These are phyloP conservation scores for Nautilus pompilius DNA, from an alignment of 1,140 invertebrate species.

Conservation along the genomic window DNA sequence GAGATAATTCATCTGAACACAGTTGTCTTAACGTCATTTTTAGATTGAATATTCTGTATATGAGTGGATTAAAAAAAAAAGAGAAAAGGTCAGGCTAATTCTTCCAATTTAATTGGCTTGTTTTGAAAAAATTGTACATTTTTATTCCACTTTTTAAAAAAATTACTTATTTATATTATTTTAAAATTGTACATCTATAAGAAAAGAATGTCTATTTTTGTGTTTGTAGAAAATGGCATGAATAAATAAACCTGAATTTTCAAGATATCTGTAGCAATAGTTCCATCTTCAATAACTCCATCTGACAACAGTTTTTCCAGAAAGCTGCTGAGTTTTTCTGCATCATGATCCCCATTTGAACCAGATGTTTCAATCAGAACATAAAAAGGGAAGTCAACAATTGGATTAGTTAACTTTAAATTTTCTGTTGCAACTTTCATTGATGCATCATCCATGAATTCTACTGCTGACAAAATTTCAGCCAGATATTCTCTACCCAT, in stretches of 20 bases:
- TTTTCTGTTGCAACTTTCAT: conserved; percentile 63
- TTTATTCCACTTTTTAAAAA: no score
- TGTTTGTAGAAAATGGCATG: no score
- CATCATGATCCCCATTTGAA: conserved; percentile 76
- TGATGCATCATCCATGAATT: conserved; percentile 80
- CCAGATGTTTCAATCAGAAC: conserved; percentile 86
- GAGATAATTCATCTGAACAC: no score
- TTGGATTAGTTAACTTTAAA: conserved; percentile 63
- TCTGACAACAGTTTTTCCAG: conserved; percentile 70
- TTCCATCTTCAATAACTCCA: conserved; percentile 77
- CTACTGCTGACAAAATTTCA: conserved; percentile 91
- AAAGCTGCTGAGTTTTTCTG: conserved; percentile 80
- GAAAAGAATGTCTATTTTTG: no score
- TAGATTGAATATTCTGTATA: no score
- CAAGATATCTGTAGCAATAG: conserved; percentile 72
- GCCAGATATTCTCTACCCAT: conserved; percentile 71
- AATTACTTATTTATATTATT: no score
- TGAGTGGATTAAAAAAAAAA: no score
- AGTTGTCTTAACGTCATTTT: no score
- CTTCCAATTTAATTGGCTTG: no score
- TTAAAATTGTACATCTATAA: no score
- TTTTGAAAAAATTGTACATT: no score
- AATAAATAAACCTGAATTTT: conserved; percentile 67
- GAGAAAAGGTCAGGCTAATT: no score
- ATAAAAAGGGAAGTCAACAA: conserved; percentile 72